Evolutionary conservation across 2,113 vertebrate species (phyloP), one percentile per base, ranked within the genome.

Genomic region (Megaptera novaeangliae): DNA sequence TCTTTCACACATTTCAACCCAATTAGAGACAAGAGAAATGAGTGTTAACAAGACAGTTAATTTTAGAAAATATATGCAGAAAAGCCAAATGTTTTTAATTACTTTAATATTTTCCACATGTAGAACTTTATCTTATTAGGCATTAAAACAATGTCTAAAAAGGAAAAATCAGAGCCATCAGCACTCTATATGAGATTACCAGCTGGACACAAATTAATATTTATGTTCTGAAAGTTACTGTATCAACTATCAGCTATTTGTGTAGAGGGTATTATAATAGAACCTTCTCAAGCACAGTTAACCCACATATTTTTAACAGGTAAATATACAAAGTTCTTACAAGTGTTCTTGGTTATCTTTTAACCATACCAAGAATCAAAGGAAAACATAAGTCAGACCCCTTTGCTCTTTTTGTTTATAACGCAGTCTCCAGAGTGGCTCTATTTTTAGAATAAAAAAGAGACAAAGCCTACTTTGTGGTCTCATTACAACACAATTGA

Each of bases 21-120:
- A 99, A 99, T 99, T 99, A 99, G 98, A 99, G 98, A 98, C 98
- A 98, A 98, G 99, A 98, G 98, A 98, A 98, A 98, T 98, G 98
- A 98, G 98, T 99, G 98, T 98, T 98, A 99, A 99, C 98, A 97
- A 98, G 98, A 98, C 82, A 98, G 98, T 98, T 99, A 99, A 99
- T 99, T 99, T 99, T 99, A 98, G 98, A 99, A 99, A 99, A 99
- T 98, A 94, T 98, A 99, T 99, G 98, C 98, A 98, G 96, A 98
- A 98, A 98, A 98, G 98, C 98, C 98, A 99, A 99, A 99, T 98
- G 98, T 99, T 98, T 99, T 99, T 99, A 99, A 99, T 99, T 99
- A 98, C 98, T 98, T 98, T 97, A 98, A 98, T 98, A 99, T 98
- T 99, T 99, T 98, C 97, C 98, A 98, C 98, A 98, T 98, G 98